These are phyloP conservation scores for Mesembrinibis cayennensis DNA, from an alignment of 2,113 vertebrate species.

Conservation along the genomic window DNA sequence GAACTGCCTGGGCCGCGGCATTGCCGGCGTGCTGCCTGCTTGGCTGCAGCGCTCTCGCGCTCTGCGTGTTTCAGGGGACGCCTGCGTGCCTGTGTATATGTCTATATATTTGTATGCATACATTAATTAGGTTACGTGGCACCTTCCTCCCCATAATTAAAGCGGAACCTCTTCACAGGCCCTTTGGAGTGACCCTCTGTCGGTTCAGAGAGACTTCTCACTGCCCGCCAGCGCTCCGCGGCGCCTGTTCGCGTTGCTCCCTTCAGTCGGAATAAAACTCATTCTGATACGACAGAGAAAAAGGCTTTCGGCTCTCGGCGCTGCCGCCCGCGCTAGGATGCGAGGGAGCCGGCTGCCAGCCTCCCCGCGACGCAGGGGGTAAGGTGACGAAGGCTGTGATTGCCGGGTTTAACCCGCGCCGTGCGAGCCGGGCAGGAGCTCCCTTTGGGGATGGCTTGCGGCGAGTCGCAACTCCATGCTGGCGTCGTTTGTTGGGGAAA, in stretches of 20 bases:
- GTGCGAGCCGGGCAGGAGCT: not conserved
- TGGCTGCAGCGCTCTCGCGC: not conserved
- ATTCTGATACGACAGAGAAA: not conserved
- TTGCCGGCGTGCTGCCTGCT: not conserved
- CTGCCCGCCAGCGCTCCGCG: not conserved
- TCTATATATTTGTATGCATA: rapidly evolving
- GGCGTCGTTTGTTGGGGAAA: not conserved
- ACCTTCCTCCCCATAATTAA: slow-evolving; percentile 39
- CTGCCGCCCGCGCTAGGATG: not conserved
- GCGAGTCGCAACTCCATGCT: not conserved
- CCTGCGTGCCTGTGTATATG: too few relatives aligned
- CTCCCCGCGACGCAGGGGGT: rapidly evolving
- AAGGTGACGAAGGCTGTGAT: not conserved
- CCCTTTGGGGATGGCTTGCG: not conserved
- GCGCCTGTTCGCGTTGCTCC: not conserved
- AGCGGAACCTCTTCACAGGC: slow-evolving; percentile 15
- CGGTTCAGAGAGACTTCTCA: slow-evolving; percentile 9
- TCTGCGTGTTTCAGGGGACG: not conserved
- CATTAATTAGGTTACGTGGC: slow-evolving; percentile 1
- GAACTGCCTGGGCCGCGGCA: not conserved
- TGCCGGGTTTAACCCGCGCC: rapidly evolving
- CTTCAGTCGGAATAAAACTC: slow-evolving; percentile 30
- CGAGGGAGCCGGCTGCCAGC: not conserved
- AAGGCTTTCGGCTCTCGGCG: not conserved
- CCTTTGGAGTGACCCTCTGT: slow-evolving; percentile 47